phyloP scores from a whole-genome alignment of 1,140 invertebrate species.

The Oscheius sp. region DNA sequence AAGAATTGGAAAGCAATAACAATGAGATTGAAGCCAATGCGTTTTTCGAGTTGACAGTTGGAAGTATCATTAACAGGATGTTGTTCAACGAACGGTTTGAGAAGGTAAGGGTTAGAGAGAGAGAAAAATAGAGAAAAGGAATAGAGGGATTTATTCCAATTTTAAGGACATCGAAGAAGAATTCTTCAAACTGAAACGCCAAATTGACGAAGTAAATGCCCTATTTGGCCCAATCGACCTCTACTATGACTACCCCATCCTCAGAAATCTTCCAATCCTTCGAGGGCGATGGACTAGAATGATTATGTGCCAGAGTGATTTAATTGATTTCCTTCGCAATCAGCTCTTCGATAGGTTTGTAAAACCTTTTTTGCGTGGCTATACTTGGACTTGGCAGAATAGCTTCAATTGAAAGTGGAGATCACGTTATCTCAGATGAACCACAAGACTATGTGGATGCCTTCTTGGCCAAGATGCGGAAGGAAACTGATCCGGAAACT shows the following conservation, averaged over 20 bases:
- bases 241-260: constrained; percentile 13
- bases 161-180: constrained; percentile 14
- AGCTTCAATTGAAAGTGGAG: neutral
- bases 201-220: neutral
- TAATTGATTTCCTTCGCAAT: constrained; percentile 16
- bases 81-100: constrained; percentile 60
- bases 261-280: constrained; percentile 48
- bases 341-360: too few relatives aligned
- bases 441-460: constrained; percentile 65
- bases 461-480: constrained; percentile 63
- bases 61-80: constrained; percentile 39
- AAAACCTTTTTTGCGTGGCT: too few relatives aligned
- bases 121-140: too few relatives aligned
- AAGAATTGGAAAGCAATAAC: constrained; percentile 1
- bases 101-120: constrained; percentile 47
- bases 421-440: constrained; percentile 62
- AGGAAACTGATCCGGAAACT: constrained; percentile 14
- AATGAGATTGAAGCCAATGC: neutral
- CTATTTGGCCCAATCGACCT: neutral
- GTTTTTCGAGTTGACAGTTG: constrained; percentile 30
- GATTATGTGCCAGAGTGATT: constrained; percentile 41
- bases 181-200: constrained; percentile 15
- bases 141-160: too few relatives aligned
- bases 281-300: constrained; percentile 51
- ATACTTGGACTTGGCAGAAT: constrained; percentile 10